Evolutionary conservation across 2,797 vertebrate genomes (phyloP).

Genomic region (Poecilia picta): DNA sequence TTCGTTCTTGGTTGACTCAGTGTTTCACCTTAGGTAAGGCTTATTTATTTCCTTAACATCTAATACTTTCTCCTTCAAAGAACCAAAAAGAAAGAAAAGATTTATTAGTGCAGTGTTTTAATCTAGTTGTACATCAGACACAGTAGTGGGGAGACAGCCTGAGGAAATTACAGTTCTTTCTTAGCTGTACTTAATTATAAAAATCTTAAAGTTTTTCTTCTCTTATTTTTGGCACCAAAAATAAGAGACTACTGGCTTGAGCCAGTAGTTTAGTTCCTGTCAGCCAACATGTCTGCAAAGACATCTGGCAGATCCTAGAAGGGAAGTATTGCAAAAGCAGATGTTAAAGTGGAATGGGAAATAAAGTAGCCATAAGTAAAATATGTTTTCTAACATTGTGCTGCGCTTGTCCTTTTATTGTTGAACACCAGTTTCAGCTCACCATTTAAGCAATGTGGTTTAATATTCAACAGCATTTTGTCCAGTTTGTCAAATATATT

Average conservation of each 20-base stretch:
- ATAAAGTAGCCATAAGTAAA: neutral
- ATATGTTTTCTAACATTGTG: neutral
- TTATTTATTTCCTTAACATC: too few relatives aligned
- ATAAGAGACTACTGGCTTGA: too few relatives aligned
- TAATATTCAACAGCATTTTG: neutral
- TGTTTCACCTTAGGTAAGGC: too few relatives aligned
- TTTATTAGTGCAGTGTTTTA: too few relatives aligned
- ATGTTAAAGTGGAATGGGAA: neutral
- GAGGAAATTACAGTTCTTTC: neutral
- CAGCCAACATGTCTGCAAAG: neutral
- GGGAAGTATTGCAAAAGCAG: neutral
- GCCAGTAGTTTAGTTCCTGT: neutral
- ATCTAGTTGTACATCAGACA: too few relatives aligned
- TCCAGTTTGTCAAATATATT: neutral
- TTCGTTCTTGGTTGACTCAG: too few relatives aligned
- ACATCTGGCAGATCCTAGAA: neutral
- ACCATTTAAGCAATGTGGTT: neutral
- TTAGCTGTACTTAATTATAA: neutral
- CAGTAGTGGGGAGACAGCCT: too few relatives aligned
- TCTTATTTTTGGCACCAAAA: neutral
- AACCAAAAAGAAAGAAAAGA: neutral
- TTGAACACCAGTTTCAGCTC: neutral
- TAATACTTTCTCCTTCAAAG: neutral
- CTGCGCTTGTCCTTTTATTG: neutral
- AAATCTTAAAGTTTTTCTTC: neutral